Percentiles rank a stretch among this genome's conserved stretches.
phyloP scores from a whole-genome alignment of 2,797 vertebrate genomes.

The Oreochromis grahami region DNA sequence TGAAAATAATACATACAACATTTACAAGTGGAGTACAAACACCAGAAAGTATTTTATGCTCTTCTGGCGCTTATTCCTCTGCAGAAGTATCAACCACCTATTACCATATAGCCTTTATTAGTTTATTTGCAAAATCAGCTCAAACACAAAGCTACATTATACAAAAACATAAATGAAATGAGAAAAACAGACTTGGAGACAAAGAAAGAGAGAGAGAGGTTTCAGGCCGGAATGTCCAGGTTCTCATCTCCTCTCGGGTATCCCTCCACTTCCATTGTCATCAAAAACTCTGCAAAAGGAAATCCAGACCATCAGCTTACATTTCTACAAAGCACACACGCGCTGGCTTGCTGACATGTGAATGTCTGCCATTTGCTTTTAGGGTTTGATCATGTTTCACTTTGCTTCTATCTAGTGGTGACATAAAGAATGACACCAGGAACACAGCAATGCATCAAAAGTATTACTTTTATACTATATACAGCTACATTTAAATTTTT shows the following conservation, averaged over 20 bases:
- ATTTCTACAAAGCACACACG: background rate
- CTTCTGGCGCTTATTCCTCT: background rate
- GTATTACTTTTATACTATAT: background rate
- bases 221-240: constrained; percentile 70
- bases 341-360: background rate
- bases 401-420: background rate
- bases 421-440: background rate
- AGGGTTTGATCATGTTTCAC: background rate
- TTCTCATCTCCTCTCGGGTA: constrained; percentile 76
- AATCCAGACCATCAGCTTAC: background rate
- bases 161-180: background rate
- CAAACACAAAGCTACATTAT: constrained; percentile 6
- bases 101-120: background rate
- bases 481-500: background rate
- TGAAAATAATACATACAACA: background rate
- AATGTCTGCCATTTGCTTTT: background rate
- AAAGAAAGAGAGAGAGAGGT: background rate
- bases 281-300: constrained; percentile 79
- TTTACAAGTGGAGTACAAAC: background rate
- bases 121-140: constrained; percentile 41
- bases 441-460: background rate
- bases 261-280: constrained; percentile 84
- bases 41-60: background rate
- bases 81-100: background rate
- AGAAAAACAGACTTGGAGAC: background rate